Evolutionary conservation across 2,888 invertebrate species (phyloP).

Genomic region (Ectemnius lituratus): DNA sequence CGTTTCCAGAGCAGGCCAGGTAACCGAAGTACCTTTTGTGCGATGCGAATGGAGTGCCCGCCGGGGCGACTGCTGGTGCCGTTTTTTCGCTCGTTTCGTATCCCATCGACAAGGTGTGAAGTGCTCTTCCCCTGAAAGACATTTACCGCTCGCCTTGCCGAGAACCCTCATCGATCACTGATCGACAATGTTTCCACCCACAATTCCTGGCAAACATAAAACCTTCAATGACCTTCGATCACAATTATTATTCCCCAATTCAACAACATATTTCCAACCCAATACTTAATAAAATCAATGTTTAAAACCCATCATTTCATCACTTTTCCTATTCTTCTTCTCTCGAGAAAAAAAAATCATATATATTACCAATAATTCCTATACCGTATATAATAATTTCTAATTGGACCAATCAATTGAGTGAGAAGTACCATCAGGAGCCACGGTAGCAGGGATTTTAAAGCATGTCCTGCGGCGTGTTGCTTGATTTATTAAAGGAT

Average conservation of each 20-base stretch:
- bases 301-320: too few relatives aligned
- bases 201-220: too few relatives aligned
- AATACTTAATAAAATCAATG: too few relatives aligned
- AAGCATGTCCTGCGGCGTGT: not conserved
- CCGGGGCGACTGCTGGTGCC: constrained; percentile 13
- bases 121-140: constrained; percentile 1
- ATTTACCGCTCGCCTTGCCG: too few relatives aligned
- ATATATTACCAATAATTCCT: too few relatives aligned
- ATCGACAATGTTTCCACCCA: too few relatives aligned
- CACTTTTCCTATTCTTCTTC: too few relatives aligned
- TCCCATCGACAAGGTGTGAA: constrained; percentile 27
- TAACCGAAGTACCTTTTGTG: constrained; percentile 36
- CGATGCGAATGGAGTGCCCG: constrained; percentile 35
- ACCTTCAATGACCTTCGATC: too few relatives aligned
- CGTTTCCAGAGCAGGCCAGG: constrained; percentile 26
- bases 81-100: constrained; percentile 6
- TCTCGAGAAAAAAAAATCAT: too few relatives aligned
- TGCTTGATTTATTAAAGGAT: constrained; percentile 53
- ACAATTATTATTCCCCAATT: too few relatives aligned
- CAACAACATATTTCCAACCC: too few relatives aligned
- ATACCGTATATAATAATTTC: not conserved
- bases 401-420: not conserved
- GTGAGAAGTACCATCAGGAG: not conserved
- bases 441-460: not conserved
- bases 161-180: too few relatives aligned